phyloP scores from a whole-genome alignment of 2,113 vertebrate genomes.

The Perognathus longimembris region DNA sequence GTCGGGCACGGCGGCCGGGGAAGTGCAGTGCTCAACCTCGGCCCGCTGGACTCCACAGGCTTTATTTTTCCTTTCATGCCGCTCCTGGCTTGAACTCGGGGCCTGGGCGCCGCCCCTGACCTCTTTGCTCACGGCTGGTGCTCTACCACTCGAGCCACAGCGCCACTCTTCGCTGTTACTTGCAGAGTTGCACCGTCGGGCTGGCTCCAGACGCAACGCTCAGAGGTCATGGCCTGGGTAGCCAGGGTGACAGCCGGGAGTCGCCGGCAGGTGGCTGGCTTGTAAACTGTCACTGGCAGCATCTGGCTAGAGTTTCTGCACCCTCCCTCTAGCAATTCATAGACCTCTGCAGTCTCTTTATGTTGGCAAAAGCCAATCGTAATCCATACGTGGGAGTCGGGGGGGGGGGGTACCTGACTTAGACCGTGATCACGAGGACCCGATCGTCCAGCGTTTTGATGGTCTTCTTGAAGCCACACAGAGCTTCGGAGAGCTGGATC shows the following conservation, averaged over 20 bases:
- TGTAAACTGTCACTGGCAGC: background rate
- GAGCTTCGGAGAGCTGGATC: conserved; percentile 93
- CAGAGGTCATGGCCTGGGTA: too few relatives aligned
- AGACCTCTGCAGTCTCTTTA: background rate
- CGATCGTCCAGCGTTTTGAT: conserved; percentile 93
- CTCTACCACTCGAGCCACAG: too few relatives aligned
- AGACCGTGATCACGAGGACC: conserved; percentile 89
- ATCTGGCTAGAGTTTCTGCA: background rate
- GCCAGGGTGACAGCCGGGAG: too few relatives aligned
- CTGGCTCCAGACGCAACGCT: too few relatives aligned
- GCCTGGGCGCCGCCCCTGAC: too few relatives aligned
- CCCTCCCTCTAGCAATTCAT: background rate
- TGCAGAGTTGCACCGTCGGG: too few relatives aligned
- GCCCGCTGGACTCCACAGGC: background rate
- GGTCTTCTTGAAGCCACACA: conserved; percentile 95
- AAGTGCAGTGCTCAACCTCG: rapidly evolving
- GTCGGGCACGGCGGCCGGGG: background rate
- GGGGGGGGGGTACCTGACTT: conserved; percentile 88
- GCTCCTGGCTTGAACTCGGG: too few relatives aligned
- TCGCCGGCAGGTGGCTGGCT: background rate
- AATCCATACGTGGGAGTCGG: too few relatives aligned
- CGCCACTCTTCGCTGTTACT: too few relatives aligned
- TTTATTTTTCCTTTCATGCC: background rate
- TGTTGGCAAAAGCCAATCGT: background rate
- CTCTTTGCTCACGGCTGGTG: too few relatives aligned